Base-by-base conservation (phyloP, 2,888 invertebrate genomes). In the Epirrhoe tristata region DNA sequence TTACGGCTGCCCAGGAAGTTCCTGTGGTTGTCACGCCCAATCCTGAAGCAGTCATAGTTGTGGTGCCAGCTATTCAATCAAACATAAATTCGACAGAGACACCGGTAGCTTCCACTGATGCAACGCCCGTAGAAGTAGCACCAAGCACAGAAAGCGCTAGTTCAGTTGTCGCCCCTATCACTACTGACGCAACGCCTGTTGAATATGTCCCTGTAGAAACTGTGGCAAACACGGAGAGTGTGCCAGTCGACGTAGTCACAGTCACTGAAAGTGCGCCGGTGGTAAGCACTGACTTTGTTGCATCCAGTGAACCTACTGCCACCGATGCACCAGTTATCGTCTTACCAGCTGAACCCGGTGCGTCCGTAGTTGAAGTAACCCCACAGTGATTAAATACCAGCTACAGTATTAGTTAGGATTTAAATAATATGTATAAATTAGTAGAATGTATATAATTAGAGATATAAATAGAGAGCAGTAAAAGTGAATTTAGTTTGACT, bases 311-410 rank as follows among this genome's bases (percentile, higher is more conserved):
- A 58, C 54, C 58, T 6, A 24, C n/a, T n/a, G 48, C 24, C 6
- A 16, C 58, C 6, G 58, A 54, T 17, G 16, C 62, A 34, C 63
- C 62, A 17, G 48, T 61, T 52, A 63, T 84, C 12, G 68, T 79
- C 10, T 58, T 84, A 46, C 83, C 85, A 12, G 74, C 73, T 16
- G 91, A 91, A 77, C 68, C 77, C 3, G 90, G 88, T 50, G 91
- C 92, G 17, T 74, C 84, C 14, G 77, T 92, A 14, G 75, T 92
- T 63, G 89, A 91, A 70, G 81, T 91, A 61, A 81, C 80, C 46
- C 73, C 81, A 60, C 91, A 91, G 74, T 84, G 71, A 84, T 59
- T 46, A 12, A 51, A 52, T 14, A 65, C 55, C 50, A 65, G 39
- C 54, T 64, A 53, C 56, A 61, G 50, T 66, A 70, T 68, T 70